A percentile compares a stretch with the other conserved stretches of the same genome.
Evolutionary conservation across 2,113 vertebrate species (phyloP).

Genomic region (Xiphias gladius): DNA sequence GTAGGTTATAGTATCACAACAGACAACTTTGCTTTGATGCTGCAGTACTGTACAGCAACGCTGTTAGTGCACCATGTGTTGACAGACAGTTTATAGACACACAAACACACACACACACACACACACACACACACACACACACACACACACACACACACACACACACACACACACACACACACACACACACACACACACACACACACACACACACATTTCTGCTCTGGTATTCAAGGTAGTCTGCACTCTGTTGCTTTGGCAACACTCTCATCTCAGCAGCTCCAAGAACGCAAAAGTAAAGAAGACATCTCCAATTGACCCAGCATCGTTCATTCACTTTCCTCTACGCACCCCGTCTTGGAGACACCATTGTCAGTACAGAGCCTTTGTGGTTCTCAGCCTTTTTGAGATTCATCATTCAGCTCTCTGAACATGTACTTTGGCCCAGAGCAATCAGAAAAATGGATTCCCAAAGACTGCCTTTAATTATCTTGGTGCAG

Average conservation of each 20-base stretch:
- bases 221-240: slow-evolving; percentile 20
- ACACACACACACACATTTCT: background rate
- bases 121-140: slow-evolving; percentile 5
- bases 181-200: slow-evolving; percentile 4
- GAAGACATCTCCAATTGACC: slow-evolving; percentile 8
- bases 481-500: slow-evolving; percentile 30
- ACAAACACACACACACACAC: slow-evolving; percentile 9
- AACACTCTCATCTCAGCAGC: slow-evolving; percentile 41
- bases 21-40: slow-evolving; percentile 22
- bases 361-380: slow-evolving; percentile 12
- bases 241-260: slow-evolving; percentile 47
- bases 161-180: slow-evolving; percentile 11
- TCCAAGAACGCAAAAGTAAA: slow-evolving; percentile 17
- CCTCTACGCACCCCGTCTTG: background rate
- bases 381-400: slow-evolving; percentile 22
- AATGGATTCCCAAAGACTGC: slow-evolving; percentile 34
- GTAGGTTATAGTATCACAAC: slow-evolving; percentile 1
- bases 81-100: slow-evolving; percentile 5
- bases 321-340: slow-evolving; percentile 20
- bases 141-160: background rate
- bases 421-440: slow-evolving; percentile 5
- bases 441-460: slow-evolving; percentile 25
- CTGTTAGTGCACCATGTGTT: slow-evolving; percentile 9
- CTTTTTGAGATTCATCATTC: slow-evolving; percentile 12
- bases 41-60: slow-evolving; percentile 5